Base-by-base conservation (phyloP, 2,888 invertebrate species). In the Amiota minor region DNA sequence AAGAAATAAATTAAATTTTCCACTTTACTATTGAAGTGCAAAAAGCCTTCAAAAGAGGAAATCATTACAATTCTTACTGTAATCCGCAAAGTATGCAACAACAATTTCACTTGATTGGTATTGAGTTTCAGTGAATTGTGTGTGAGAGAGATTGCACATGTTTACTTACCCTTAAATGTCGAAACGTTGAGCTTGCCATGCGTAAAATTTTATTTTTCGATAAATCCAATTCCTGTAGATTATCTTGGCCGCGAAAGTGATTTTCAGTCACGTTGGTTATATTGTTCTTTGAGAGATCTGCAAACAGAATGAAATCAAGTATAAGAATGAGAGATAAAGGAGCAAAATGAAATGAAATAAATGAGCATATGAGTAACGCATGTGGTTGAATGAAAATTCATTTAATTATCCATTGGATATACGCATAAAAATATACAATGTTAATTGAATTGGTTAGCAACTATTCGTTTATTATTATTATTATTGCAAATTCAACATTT, bases 201-300 rank as follows among this genome's bases (percentile, higher is more conserved):
- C 93, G 92, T 81, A 93, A 92, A 80, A 96, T 95, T 82, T 92
- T 91, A 89, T 96, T 96, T 86, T 94, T 92, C 81, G 94, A 93
- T 78, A 96, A 91, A 89, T 93, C 91, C 79, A 96, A 90, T 78
- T 93, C 93, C 55, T 92, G 91, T 71, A 96, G 91, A 89, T 94
- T 93, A 80, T 93, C 92, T 81, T 95, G 91, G 18, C 95, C 95
- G 72, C 94, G 92, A 89, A 96, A 96, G 89, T 95, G 95, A 78
- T 93, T 93, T 76, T 93, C 93, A 75, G 91, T 91, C 70, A 94
- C 91, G 70, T 92, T 91, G 56, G 93, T 93, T 47, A 96, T 92
- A 84, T 94, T 95, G 88, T 96, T 96, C 82, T 92, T 90, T 2
- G 94, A 93, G 69, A 96, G 91, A 89, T 96, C 94, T 80, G 80